phyloP scores from a whole-genome alignment of 2,113 vertebrate genomes.

The Baryphthengus martii region DNA sequence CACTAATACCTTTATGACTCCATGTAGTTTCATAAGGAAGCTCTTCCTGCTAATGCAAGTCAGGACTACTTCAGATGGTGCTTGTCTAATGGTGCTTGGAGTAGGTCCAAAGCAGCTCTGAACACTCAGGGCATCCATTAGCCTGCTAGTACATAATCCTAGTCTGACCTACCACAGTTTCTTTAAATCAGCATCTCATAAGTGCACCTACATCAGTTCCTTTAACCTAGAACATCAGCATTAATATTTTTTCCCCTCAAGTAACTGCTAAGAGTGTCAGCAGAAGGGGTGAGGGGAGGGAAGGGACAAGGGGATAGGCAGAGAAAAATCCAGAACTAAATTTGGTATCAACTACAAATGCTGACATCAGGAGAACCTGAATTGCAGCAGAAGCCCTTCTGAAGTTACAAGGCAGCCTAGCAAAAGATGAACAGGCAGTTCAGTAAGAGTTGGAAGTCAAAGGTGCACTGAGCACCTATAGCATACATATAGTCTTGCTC shows the following conservation, averaged over 20 bases:
- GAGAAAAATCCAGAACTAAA: background rate
- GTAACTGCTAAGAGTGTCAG: background rate
- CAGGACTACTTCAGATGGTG: background rate
- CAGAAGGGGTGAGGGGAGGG: rapidly evolving
- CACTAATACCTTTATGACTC: background rate
- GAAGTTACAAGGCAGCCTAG: background rate
- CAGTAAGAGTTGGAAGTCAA: background rate
- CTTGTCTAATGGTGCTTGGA: background rate
- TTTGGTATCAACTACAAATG: background rate
- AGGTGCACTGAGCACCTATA: background rate
- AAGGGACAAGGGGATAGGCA: background rate
- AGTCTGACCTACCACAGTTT: background rate
- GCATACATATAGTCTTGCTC: background rate
- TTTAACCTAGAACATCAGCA: background rate
- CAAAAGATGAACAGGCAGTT: background rate
- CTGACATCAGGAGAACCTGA: background rate
- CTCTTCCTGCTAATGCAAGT: background rate
- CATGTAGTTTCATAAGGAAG: background rate
- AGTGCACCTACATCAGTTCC: rapidly evolving
- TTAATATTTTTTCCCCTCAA: background rate
- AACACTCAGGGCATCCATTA: background rate
- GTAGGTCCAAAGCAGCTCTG: background rate
- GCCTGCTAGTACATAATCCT: background rate
- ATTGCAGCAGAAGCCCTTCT: background rate
- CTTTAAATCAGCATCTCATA: background rate